phyloP scores from a whole-genome alignment of 2,888 invertebrate species.

The Sceliomorpha sp. region DNA sequence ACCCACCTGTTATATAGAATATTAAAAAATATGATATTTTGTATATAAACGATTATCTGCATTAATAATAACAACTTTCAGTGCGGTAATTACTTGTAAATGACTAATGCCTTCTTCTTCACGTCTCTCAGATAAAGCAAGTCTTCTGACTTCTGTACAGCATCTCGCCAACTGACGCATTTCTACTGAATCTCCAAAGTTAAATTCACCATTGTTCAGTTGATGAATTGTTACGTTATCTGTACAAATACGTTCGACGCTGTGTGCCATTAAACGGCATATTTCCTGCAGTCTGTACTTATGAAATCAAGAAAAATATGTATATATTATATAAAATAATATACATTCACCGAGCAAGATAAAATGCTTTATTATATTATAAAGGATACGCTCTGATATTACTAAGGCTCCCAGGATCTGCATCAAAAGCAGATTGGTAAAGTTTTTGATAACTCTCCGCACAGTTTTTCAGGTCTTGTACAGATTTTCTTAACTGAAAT shows the following conservation, averaged over 20 bases:
- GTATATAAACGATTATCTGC: neutral
- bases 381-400: conserved; percentile 82
- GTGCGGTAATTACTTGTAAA: conserved; percentile 76
- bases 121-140: conserved; percentile 70
- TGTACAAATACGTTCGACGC: conserved; percentile 86
- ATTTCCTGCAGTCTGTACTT: conserved; percentile 90
- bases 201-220: conserved; percentile 67
- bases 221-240: conserved; percentile 65
- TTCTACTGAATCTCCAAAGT: conserved; percentile 74
- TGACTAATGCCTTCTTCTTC: conserved; percentile 76
- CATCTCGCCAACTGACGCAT: conserved; percentile 75
- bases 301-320: conserved; percentile 45
- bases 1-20: conserved; percentile 58
- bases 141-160: conserved; percentile 70
- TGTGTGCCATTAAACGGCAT: conserved; percentile 88
- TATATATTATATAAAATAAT: neutral
- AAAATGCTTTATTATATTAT: neutral
- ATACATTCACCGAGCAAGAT: too few relatives aligned
- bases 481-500: conserved; percentile 85
- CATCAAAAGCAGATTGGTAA: conserved; percentile 92
- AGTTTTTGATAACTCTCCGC: conserved; percentile 88
- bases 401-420: conserved; percentile 88
- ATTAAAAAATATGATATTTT: neutral
- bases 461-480: conserved; percentile 86
- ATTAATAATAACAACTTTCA: too few relatives aligned